Conservation (phyloP, 2,797 vertebrate species). For the Amphiprion clarkii region DNA sequence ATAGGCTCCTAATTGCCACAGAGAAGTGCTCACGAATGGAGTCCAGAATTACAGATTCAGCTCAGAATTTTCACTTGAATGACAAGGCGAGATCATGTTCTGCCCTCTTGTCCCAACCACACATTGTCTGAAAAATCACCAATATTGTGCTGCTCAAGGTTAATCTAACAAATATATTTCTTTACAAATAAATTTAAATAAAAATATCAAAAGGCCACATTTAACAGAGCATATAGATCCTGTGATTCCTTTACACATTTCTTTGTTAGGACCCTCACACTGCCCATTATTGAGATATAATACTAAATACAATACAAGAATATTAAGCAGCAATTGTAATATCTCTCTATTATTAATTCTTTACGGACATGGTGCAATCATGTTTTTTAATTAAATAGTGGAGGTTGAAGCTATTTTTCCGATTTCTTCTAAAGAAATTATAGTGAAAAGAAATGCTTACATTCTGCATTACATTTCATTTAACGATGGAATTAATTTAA, state of each 20-base stretch:
- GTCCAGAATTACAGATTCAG: conserved; percentile 86
- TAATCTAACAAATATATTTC: conserved; percentile 27
- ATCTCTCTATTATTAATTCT: neutral
- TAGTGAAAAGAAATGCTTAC: conserved; percentile 24
- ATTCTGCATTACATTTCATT: conserved; percentile 49
- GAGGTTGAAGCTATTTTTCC: neutral
- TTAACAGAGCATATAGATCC: conserved; percentile 1
- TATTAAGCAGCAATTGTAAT: neutral
- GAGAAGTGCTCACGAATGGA: conserved; percentile 90
- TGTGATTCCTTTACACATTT: conserved; percentile 21
- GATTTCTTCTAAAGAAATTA: conserved; percentile 7
- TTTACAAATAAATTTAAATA: conserved; percentile 3
- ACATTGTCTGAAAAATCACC: conserved; percentile 45
- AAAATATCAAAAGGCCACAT: neutral
- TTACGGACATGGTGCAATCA: neutral
- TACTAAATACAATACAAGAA: conserved; percentile 20
- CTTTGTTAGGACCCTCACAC: conserved; percentile 43
- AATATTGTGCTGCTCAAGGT: conserved; percentile 24
- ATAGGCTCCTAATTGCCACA: conserved; percentile 97
- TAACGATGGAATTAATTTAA: conserved; percentile 60
- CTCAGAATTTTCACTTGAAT: conserved; percentile 78
- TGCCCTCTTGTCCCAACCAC: conserved; percentile 55
- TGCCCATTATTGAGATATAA: conserved; percentile 25
- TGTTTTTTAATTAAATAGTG: neutral
- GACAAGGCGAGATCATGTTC: conserved; percentile 74